phyloP scores from a whole-genome alignment of 1,140 invertebrate species.

The Drosophila dunni region DNA sequence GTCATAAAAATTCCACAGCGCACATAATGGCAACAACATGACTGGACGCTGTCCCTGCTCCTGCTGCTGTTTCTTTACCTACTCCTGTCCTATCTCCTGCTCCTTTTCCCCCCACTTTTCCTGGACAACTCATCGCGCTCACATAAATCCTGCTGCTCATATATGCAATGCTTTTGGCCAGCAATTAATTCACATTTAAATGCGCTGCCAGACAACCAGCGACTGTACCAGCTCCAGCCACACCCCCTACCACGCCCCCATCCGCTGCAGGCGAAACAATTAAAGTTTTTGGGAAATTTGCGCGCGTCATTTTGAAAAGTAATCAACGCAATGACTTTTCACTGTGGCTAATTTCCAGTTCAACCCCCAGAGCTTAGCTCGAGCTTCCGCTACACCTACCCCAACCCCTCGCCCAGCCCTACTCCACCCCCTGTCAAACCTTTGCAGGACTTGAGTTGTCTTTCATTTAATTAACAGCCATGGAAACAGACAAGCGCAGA shows the following conservation, averaged over 20 bases:
- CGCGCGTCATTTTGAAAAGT: conserved; percentile 78
- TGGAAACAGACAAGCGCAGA: conserved; percentile 64
- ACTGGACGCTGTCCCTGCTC: conserved; percentile 43
- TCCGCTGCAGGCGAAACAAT: conserved; percentile 57
- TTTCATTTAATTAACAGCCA: conserved; percentile 78
- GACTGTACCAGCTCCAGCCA: background rate
- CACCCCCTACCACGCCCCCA: background rate
- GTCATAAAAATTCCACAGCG: conserved; percentile 82
- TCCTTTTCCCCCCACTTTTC: conserved; percentile 15
- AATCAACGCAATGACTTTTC: conserved; percentile 83
- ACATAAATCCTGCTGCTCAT: conserved; percentile 77
- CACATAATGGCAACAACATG: conserved; percentile 75
- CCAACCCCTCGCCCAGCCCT: background rate
- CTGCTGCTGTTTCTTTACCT: background rate
- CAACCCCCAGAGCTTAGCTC: conserved; percentile 16
- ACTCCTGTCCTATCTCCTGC: conserved; percentile 34
- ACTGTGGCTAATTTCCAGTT: conserved; percentile 77
- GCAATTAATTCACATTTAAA: conserved; percentile 83
- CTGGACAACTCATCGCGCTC: conserved; percentile 56
- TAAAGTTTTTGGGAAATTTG: conserved; percentile 76
- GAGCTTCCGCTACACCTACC: background rate
- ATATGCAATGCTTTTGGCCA: conserved; percentile 54
- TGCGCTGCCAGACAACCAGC: conserved; percentile 50
- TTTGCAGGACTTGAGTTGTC: conserved; percentile 73
- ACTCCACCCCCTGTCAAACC: conserved; percentile 4